These are phyloP conservation scores for Python bivittatus DNA, from an alignment of 2,113 vertebrate species.

Conservation along the genomic window DNA sequence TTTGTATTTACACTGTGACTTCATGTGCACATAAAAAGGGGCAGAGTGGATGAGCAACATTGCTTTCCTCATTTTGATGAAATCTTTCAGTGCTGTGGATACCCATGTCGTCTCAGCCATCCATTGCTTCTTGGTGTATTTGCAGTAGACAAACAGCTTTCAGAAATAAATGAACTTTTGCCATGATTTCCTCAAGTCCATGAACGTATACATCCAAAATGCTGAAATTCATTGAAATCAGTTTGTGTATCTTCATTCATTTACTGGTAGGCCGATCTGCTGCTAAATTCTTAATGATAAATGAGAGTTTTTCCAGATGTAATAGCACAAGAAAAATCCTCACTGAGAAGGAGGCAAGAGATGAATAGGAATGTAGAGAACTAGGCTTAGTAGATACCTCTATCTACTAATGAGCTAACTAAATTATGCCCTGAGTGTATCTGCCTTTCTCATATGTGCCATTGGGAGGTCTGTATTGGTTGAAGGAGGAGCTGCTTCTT, in stretches of 20 bases:
- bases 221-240: constrained; percentile 32
- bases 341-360: neutral
- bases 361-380: neutral
- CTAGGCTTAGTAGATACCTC: neutral
- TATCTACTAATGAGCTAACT: neutral
- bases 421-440: no score
- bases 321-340: neutral
- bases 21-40: no score
- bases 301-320: neutral
- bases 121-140: neutral
- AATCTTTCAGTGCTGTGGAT: neutral
- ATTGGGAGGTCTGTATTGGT: neutral
- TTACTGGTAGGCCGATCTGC: neutral
- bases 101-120: no score
- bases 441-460: neutral
- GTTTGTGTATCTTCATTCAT: neutral
- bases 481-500: neutral
- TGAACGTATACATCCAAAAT: neutral
- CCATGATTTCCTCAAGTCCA: neutral
- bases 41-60: no score
- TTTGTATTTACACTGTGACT: no score
- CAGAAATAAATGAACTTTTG: neutral
- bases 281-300: constrained; percentile 5
- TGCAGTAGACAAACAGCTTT: neutral
- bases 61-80: no score